phyloP scores from a whole-genome alignment of 1,140 invertebrate species.

The Diplogasteroides magnus region DNA sequence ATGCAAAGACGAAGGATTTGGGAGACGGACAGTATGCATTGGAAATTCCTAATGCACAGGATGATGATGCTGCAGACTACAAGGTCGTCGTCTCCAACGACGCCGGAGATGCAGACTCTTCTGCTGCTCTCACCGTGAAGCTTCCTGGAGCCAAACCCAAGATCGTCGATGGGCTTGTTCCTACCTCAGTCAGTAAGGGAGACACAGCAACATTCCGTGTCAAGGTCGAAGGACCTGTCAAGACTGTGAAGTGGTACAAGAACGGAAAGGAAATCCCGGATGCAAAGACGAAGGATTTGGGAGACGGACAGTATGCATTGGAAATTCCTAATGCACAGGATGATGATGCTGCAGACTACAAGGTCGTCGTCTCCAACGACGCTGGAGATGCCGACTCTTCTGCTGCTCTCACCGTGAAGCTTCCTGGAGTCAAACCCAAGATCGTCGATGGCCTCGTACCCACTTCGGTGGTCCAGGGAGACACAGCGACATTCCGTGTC shows the following conservation, averaged over 20 bases:
- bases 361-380: slow-evolving; percentile 48
- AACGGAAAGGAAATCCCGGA: slow-evolving; percentile 49
- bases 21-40: slow-evolving; percentile 36
- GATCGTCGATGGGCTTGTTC: slow-evolving; percentile 30
- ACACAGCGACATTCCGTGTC: slow-evolving; percentile 28
- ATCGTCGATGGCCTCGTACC: slow-evolving; percentile 31
- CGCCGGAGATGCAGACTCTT: slow-evolving; percentile 20
- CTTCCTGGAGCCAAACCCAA: slow-evolving; percentile 17
- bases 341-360: slow-evolving; percentile 56
- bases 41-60: slow-evolving; percentile 24
- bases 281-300: slow-evolving; percentile 20
- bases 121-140: slow-evolving; percentile 19
- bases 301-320: slow-evolving; percentile 48
- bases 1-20: slow-evolving; percentile 27
- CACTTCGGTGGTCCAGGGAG: slow-evolving; percentile 27
- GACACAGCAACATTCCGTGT: slow-evolving; percentile 31
- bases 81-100: slow-evolving; percentile 29
- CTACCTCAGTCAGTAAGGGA: slow-evolving; percentile 26
- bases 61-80: slow-evolving; percentile 28
- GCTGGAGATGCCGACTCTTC: slow-evolving; percentile 43
- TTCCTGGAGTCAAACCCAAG: slow-evolving; percentile 30
- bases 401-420: slow-evolving; percentile 45
- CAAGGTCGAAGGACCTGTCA: slow-evolving; percentile 40
- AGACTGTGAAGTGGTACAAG: slow-evolving; percentile 48
- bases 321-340: slow-evolving; percentile 56